A percentile compares a stretch with the other conserved stretches of the same genome.
Evolutionary conservation across 2,888 invertebrate species (phyloP).

Genomic region (Chrysina gloriosa): DNA sequence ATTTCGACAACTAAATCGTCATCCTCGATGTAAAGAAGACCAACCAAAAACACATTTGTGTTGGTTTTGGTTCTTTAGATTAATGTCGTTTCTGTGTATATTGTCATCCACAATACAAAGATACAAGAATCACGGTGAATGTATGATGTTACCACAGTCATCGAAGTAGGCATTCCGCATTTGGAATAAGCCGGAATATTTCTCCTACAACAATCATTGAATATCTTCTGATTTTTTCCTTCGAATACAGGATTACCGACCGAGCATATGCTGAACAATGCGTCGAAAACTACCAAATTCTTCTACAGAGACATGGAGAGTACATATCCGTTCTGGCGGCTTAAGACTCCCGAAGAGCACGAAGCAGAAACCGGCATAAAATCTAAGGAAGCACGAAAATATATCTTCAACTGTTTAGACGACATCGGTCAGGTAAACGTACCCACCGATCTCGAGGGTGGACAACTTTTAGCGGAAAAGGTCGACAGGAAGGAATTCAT

Average conservation of each 20-base stretch:
- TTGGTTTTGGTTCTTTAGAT: no score
- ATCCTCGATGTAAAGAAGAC: no score
- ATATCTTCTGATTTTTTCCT: neutral
- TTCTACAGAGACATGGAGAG: conserved; percentile 96
- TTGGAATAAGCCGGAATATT: no score
- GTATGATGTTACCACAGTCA: no score
- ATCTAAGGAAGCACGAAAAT: conserved; percentile 99
- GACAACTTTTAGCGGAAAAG: conserved; percentile 96
- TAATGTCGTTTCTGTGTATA: no score
- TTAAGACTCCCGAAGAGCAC: conserved; percentile 97
- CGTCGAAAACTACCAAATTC: conserved; percentile 98
- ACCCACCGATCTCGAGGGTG: conserved; percentile 96
- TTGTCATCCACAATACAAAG: no score
- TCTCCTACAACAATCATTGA: neutral
- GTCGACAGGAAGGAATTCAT: conserved; percentile 98
- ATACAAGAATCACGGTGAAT: no score
- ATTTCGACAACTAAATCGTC: no score
- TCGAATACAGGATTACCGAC: conserved; percentile 84
- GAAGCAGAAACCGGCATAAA: conserved; percentile 97
- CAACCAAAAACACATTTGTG: no score
- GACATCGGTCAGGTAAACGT: conserved; percentile 98
- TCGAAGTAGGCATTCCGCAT: no score
- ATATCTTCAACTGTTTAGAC: conserved; percentile 99
- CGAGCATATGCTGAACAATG: conserved; percentile 96
- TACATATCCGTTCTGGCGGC: conserved; percentile 86